phyloP scores from a whole-genome alignment of 2,888 invertebrate species.

The Tetrapedia diversipes region DNA sequence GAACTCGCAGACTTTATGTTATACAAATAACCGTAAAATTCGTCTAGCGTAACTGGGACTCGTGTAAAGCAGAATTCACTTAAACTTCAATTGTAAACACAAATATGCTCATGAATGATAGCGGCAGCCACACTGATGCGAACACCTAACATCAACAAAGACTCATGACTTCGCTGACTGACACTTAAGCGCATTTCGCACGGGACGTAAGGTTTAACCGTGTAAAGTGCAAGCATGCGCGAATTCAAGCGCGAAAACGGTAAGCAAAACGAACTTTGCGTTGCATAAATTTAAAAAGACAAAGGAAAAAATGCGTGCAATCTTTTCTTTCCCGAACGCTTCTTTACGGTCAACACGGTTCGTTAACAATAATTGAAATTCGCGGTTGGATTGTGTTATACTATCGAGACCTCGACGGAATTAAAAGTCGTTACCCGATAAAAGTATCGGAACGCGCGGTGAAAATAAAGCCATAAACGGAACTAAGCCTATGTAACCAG shows the following conservation, averaged over 20 bases:
- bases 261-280: not conserved
- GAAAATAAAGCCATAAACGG: not conserved
- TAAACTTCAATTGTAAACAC: slow-evolving; percentile 13
- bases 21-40: too few relatives aligned
- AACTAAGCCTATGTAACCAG: too few relatives aligned
- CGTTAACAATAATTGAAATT: slow-evolving; percentile 22
- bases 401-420: not conserved
- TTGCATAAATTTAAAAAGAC: not conserved
- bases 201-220: not conserved
- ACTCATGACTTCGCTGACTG: not conserved
- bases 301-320: not conserved
- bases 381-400: not conserved
- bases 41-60: not conserved
- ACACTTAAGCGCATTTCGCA: not conserved
- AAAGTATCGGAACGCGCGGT: not conserved
- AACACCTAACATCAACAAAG: not conserved
- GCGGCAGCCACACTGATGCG: not conserved
- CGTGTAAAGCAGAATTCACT: not conserved
- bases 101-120: slow-evolving; percentile 19
- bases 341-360: too few relatives aligned
- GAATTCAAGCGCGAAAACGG: too few relatives aligned
- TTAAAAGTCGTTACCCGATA: slow-evolving; percentile 24
- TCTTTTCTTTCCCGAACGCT: not conserved
- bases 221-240: not conserved
- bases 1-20: too few relatives aligned